phyloP scores from a whole-genome alignment of 2,797 vertebrate species.

The Takifugu ocellatus region DNA sequence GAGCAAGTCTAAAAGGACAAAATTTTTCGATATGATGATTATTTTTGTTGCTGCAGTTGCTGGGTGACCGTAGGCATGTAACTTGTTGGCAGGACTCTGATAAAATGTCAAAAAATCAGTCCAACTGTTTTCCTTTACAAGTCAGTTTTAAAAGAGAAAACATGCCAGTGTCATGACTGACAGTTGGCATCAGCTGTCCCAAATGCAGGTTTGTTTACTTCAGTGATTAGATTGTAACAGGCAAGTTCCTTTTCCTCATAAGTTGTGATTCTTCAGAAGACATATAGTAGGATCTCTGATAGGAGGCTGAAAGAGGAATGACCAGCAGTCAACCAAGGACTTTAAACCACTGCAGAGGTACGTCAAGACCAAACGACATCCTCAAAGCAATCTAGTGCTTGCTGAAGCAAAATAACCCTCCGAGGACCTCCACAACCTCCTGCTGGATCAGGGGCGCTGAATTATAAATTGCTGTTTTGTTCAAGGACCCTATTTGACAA shows the following conservation, averaged over 20 bases:
- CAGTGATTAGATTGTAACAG: no score
- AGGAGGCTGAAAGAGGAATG: conserved; percentile 14
- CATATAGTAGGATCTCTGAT: conserved; percentile 10
- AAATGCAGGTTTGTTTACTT: no score
- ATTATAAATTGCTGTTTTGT: conserved; percentile 49
- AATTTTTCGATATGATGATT: conserved; percentile 29
- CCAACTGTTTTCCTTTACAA: no score
- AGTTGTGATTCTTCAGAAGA: conserved; percentile 1
- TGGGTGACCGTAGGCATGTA: conserved; percentile 40
- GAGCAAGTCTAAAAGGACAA: conserved; percentile 34
- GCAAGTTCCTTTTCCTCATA: no score
- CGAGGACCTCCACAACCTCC: conserved; percentile 31
- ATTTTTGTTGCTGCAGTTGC: conserved; percentile 45
- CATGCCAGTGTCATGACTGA: no score
- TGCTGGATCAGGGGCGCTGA: conserved; percentile 50
- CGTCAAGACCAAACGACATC: conserved; percentile 33
- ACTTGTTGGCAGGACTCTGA: no score
- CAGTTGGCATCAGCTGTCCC: no score
- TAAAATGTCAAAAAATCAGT: no score
- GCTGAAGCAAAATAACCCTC: conserved; percentile 44
- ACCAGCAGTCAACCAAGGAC: conserved; percentile 28
- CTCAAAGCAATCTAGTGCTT: conserved; percentile 40
- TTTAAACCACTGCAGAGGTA: conserved; percentile 20
- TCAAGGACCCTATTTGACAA: conserved; percentile 52
- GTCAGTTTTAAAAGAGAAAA: no score